phyloP scores from a whole-genome alignment of 37 sponge, comb jelly and placozoan species.

The Haliclona indistincta region DNA sequence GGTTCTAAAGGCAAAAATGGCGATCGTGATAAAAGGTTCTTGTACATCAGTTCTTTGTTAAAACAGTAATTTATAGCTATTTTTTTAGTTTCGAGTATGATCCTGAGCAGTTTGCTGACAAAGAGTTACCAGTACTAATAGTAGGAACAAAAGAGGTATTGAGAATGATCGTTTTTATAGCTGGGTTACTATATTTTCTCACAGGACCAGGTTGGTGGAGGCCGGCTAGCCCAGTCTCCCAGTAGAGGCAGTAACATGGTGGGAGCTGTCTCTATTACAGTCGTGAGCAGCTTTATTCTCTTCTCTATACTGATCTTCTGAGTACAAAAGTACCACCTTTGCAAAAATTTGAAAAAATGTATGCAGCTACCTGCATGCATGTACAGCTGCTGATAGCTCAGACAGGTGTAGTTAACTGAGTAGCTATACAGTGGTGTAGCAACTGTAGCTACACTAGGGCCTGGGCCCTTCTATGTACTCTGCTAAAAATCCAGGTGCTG shows the following conservation, averaged over 20 bases:
- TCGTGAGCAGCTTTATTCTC: background rate
- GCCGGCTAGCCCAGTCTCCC: background rate
- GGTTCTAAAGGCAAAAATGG: background rate
- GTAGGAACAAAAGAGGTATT: constrained; percentile 83
- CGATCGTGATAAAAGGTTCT: background rate
- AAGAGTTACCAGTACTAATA: constrained; percentile 77
- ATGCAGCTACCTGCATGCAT: background rate
- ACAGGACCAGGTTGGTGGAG: constrained; percentile 17
- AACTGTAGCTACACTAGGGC: no score
- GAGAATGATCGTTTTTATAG: background rate
- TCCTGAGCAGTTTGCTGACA: constrained; percentile 77
- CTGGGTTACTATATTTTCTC: background rate
- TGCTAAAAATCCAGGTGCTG: no score
- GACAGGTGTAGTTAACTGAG: constrained; percentile 14
- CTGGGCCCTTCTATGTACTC: no score
- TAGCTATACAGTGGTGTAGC: no score
- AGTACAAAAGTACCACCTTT: background rate
- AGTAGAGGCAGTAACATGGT: background rate
- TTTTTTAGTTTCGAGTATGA: constrained; percentile 64
- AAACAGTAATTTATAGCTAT: background rate
- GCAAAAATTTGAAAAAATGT: background rate
- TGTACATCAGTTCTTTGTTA: constrained; percentile 2
- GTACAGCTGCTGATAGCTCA: background rate
- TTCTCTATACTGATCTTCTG: background rate
- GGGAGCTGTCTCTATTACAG: background rate